Conservation (phyloP, 2,888 invertebrate genomes). For the Cephus pulcher region DNA sequence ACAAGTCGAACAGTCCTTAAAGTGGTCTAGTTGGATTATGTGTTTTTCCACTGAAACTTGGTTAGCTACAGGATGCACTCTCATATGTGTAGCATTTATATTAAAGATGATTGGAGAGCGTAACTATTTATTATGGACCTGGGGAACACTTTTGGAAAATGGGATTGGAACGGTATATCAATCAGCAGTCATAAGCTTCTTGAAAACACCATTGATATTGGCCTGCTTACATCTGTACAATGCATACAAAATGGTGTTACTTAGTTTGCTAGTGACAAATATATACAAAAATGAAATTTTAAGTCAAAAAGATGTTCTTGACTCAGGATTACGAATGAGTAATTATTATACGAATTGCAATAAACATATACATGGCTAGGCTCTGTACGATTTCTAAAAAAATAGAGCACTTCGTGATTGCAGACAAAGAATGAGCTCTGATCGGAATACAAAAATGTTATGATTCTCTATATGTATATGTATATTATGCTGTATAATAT, state of each 20-base stretch:
- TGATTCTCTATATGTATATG: too few relatives aligned
- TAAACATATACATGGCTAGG: not conserved
- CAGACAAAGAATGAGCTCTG: too few relatives aligned
- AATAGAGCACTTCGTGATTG: not conserved
- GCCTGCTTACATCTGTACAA: constrained; percentile 8
- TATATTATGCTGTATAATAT: too few relatives aligned
- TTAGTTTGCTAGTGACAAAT: constrained; percentile 4
- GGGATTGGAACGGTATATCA: not conserved
- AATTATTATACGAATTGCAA: not conserved
- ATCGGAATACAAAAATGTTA: too few relatives aligned
- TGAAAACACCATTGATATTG: constrained; percentile 6
- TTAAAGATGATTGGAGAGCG: not conserved
- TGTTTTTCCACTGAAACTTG: constrained; percentile 3
- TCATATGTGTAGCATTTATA: not conserved
- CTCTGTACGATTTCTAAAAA: not conserved
- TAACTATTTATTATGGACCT: constrained; percentile 6
- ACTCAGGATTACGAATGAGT: constrained; percentile 13
- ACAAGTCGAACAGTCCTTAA: not conserved
- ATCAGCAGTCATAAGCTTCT: not conserved
- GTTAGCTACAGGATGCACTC: not conserved
- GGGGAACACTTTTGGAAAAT: constrained; percentile 16
- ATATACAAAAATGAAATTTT: not conserved
- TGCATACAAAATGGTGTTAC: constrained; percentile 13
- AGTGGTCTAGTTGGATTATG: not conserved
- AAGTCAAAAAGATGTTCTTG: constrained; percentile 10